Conservation (phyloP, 2,113 vertebrate genomes). For the Hemiprocne comata region DNA sequence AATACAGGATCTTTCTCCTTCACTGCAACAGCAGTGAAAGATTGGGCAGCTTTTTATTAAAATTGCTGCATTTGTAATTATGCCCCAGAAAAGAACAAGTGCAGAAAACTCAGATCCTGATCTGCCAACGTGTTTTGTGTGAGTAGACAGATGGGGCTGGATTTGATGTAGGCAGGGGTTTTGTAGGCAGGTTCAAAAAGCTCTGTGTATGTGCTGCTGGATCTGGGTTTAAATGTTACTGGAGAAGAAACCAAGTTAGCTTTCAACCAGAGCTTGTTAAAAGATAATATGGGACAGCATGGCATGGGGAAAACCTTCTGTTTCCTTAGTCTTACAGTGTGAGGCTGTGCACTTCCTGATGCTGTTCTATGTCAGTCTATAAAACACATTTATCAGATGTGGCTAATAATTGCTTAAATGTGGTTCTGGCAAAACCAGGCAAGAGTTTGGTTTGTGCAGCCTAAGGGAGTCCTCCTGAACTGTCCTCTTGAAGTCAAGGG, state of each 20-base stretch:
- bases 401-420: neutral
- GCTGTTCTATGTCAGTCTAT: neutral
- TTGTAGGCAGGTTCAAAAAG: neutral
- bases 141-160: neutral
- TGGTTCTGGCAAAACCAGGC: neutral
- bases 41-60: conserved; percentile 1
- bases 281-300: neutral
- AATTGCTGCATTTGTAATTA: neutral
- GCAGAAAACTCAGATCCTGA: neutral
- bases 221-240: neutral
- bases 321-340: rapidly evolving
- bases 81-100: neutral
- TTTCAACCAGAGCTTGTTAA: neutral
- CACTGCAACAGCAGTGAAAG: neutral
- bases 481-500: neutral
- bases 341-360: neutral
- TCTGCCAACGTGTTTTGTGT: rapidly evolving
- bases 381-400: neutral
- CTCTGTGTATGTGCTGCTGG: neutral
- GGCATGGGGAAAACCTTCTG: neutral
- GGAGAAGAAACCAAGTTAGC: neutral
- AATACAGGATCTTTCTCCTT: conserved; percentile 15
- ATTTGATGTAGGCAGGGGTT: neutral
- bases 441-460: neutral
- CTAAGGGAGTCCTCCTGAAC: neutral